A percentile compares a stretch with the other conserved stretches of the same genome.
Conservation (phyloP, 2,113 vertebrate species). For the Xenopus tropicalis region UCB_Xtro_10.0 CM004448.2:91285001-91285500, state of each 20-base stretch:
- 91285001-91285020: neutral
- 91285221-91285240: slow-evolving; percentile 6
- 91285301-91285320: neutral
- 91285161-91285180: too few species aligned
- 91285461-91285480: too few species aligned
- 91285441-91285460: too few species aligned
- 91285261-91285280: slow-evolving; percentile 2
- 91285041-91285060: slow-evolving; percentile 8
- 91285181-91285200: neutral
- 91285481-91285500: too few species aligned
- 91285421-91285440: too few species aligned
- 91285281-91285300: slow-evolving; percentile 7
- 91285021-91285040: slow-evolving; percentile 6
- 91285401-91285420: too few species aligned
- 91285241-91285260: neutral
- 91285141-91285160: too few species aligned
- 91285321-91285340: slow-evolving; percentile 1
- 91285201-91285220: slow-evolving; percentile 2
- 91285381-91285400: neutral
- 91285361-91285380: neutral
- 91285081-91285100: too few species aligned
- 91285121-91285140: too few species aligned
- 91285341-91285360: neutral
- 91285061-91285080: neutral
- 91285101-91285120: too few species aligned